Conservation (phyloP, 2,888 invertebrate genomes). For the Drosophila hawaiiensis region DNA sequence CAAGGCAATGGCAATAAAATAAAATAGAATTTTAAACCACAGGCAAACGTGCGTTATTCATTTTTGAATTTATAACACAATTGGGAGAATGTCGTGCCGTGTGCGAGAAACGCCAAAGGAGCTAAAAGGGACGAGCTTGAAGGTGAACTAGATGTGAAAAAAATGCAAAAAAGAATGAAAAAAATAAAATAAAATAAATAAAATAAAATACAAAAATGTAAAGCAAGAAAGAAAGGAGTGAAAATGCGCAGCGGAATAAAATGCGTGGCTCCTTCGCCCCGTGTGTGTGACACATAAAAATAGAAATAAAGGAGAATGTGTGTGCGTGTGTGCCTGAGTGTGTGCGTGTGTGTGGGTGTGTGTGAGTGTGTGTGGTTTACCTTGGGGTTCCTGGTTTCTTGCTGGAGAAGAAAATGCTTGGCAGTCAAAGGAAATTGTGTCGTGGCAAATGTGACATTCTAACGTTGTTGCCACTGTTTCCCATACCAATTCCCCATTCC, state of each 20-base stretch:
- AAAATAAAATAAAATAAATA: neutral
- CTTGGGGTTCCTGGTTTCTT: conserved; percentile 4
- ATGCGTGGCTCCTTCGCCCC: conserved; percentile 50
- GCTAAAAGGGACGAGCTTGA: conserved; percentile 33
- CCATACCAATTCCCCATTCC: conserved; percentile 11
- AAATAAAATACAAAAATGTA: neutral
- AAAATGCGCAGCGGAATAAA: conserved; percentile 69
- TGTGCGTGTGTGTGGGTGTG: conserved; percentile 1
- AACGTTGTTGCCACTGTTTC: conserved; percentile 43
- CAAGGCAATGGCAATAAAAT: conserved; percentile 70
- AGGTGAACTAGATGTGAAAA: conserved; percentile 21
- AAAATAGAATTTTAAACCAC: conserved; percentile 77
- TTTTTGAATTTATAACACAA: conserved; percentile 81
- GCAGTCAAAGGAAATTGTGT: conserved; percentile 73
- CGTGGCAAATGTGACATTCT: conserved; percentile 73
- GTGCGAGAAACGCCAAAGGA: conserved; percentile 59
- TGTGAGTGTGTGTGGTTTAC: conserved; percentile 16
- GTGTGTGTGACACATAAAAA: conserved; percentile 63
- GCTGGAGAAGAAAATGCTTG: conserved; percentile 32
- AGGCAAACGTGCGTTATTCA: conserved; percentile 81
- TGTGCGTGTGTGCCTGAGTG: conserved; percentile 3
- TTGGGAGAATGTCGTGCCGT: conserved; percentile 68
- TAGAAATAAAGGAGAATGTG: conserved; percentile 66
- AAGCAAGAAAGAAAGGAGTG: conserved; percentile 58
- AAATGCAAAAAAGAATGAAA: neutral